These are phyloP conservation scores for Sciurus niger DNA, from an alignment of 2,113 vertebrate genomes.

Conservation along the genomic window DNA sequence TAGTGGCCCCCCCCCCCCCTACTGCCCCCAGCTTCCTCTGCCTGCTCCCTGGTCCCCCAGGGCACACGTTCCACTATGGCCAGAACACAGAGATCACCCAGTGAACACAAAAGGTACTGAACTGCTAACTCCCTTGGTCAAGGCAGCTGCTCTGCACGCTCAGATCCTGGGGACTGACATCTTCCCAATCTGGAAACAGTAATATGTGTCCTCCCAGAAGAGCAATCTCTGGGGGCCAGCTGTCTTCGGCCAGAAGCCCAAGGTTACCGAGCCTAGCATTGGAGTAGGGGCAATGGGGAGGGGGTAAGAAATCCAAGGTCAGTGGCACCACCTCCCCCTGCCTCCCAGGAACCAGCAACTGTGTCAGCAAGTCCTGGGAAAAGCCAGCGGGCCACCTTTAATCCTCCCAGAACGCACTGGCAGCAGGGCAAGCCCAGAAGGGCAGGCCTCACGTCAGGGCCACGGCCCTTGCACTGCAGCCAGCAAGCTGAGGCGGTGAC, in stretches of 20 bases:
- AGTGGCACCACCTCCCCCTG: background rate
- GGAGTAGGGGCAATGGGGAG: too few species aligned
- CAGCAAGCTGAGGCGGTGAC: conserved; percentile 64
- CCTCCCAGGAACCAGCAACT: background rate
- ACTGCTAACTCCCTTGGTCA: background rate
- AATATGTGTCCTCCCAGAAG: conserved; percentile 16
- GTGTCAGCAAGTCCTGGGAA: conserved; percentile 32
- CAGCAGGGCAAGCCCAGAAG: conserved; percentile 32
- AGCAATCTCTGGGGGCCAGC: background rate
- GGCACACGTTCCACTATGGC: background rate
- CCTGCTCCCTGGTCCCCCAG: background rate
- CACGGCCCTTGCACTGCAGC: background rate
- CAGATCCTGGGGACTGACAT: background rate
- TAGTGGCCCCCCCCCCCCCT: too few species aligned
- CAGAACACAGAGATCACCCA: background rate
- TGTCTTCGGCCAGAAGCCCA: background rate
- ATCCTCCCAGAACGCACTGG: conserved; percentile 19
- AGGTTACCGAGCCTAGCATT: background rate
- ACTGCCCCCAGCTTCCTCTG: background rate
- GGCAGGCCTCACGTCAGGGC: conserved; percentile 44
- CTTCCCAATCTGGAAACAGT: background rate
- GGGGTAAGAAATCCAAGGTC: background rate
- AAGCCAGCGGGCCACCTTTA: background rate
- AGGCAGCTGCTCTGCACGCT: background rate
- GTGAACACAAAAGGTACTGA: background rate